Conservation (phyloP, 30 jellyfish, hydroid and myxozoan species). For the Pseudorhiza aurosa region DNA sequence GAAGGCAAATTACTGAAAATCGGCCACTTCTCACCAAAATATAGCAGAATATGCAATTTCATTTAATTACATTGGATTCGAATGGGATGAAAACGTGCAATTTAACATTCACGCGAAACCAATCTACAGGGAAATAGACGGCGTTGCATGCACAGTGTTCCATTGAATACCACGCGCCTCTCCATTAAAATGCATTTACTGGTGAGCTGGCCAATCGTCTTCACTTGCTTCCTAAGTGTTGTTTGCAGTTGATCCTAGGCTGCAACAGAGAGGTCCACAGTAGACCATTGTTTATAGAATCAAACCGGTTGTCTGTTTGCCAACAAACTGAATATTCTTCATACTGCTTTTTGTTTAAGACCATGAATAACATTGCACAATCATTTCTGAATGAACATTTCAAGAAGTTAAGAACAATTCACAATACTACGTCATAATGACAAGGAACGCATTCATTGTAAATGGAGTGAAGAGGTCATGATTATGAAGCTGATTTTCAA, state of each 20-base stretch:
- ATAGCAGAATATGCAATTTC: not conserved
- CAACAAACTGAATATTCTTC: conserved; percentile 36
- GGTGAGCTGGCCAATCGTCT: conserved; percentile 19
- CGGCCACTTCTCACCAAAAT: too few relatives aligned
- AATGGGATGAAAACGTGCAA: conserved; percentile 10
- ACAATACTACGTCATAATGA: too few relatives aligned
- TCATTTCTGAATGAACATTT: conserved; percentile 26
- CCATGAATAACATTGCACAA: conserved; percentile 28
- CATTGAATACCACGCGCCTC: conserved; percentile 61
- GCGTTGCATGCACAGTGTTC: conserved; percentile 35
- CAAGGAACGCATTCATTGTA: too few relatives aligned
- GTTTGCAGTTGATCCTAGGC: conserved; percentile 21
- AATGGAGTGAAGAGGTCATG: too few relatives aligned
- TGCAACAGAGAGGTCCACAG: conserved; percentile 18
- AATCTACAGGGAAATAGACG: conserved; percentile 19
- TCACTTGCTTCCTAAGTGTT: conserved; percentile 21
- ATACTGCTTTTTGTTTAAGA: conserved; percentile 37
- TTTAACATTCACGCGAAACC: conserved; percentile 6
- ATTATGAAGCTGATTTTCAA: too few relatives aligned
- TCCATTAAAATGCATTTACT: conserved; percentile 23
- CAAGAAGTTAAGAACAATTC: conserved; percentile 2
- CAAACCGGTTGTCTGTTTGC: conserved; percentile 37
- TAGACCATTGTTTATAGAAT: conserved; percentile 28
- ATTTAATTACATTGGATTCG: conserved; percentile 17
- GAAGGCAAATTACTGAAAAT: too few relatives aligned